These are phyloP conservation scores for Gadopsis bispinosus DNA, from an alignment of 2,797 vertebrate species.

Conservation along the genomic window DNA sequence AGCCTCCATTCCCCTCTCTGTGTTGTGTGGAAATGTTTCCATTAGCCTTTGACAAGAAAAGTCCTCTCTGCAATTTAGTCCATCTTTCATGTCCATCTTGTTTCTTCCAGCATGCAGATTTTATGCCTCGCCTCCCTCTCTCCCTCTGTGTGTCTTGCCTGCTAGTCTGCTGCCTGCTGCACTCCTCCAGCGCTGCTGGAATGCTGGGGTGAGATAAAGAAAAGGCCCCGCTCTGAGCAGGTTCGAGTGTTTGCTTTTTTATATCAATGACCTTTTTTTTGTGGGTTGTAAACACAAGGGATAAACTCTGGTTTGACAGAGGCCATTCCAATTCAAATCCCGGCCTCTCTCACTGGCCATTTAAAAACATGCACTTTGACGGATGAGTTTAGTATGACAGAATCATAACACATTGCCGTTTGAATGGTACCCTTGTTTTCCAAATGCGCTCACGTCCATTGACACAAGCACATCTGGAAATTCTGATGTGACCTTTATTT, in stretches of 20 bases:
- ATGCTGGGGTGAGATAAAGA: constrained; percentile 83
- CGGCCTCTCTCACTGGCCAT: constrained; percentile 61
- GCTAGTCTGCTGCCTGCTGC: constrained; percentile 72
- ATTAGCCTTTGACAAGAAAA: constrained; percentile 89
- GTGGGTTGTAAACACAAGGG: constrained; percentile 82
- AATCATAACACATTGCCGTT: constrained; percentile 72
- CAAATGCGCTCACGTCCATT: constrained; percentile 70
- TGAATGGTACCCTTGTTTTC: constrained; percentile 77
- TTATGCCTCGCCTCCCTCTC: constrained; percentile 77
- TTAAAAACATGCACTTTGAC: constrained; percentile 75
- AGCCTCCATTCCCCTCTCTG: constrained; percentile 83
- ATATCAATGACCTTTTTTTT: constrained; percentile 82
- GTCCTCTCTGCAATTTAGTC: constrained; percentile 87
- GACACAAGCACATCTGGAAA: constrained; percentile 85
- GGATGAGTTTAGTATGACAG: constrained; percentile 75
- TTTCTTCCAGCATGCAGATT: constrained; percentile 89
- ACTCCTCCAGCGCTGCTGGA: constrained; percentile 81
- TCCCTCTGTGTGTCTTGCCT: constrained; percentile 63
- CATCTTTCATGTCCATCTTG: constrained; percentile 90
- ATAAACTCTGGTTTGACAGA: constrained; percentile 78
- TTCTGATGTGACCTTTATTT: constrained; percentile 87
- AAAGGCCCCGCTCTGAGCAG: constrained; percentile 78
- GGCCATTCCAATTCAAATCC: constrained; percentile 75
- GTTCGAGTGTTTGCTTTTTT: constrained; percentile 83
- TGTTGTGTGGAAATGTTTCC: constrained; percentile 88